Evolutionary conservation across 2,113 vertebrate genomes (phyloP).

Genomic region (Oxygymnocypris stewartii): DNA sequence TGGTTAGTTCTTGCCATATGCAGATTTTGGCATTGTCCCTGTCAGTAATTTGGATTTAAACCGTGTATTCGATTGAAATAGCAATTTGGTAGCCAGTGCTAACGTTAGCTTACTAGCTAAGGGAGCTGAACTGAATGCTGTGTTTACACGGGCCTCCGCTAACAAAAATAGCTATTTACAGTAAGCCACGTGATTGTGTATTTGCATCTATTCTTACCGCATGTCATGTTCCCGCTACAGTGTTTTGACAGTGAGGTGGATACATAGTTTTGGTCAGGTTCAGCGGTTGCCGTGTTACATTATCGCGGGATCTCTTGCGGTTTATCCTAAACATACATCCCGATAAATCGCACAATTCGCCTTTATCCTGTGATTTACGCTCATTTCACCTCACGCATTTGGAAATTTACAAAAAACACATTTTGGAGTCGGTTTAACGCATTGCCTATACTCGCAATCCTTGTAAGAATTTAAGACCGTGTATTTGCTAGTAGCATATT

Average conservation of each 20-base stretch:
- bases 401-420: background rate
- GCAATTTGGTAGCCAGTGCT: background rate
- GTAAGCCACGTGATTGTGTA: constrained; percentile 7
- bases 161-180: constrained; percentile 25
- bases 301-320: constrained; percentile 28
- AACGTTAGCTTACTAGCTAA: background rate
- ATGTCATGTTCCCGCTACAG: background rate
- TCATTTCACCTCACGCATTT: background rate
- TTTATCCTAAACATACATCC: background rate
- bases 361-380: background rate
- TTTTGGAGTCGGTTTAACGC: background rate
- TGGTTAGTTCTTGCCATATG: background rate
- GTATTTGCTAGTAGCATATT: background rate
- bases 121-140: background rate
- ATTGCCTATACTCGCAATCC: background rate
- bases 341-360: background rate
- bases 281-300: constrained; percentile 16
- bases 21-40: background rate
- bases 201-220: background rate
- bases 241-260: background rate
- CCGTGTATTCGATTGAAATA: background rate
- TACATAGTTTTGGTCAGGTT: constrained; percentile 8
- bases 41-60: background rate
- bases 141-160: constrained; percentile 14
- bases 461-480: background rate